Base-by-base conservation (phyloP, 2,888 invertebrate species). In the Catocala sponsa region DNA sequence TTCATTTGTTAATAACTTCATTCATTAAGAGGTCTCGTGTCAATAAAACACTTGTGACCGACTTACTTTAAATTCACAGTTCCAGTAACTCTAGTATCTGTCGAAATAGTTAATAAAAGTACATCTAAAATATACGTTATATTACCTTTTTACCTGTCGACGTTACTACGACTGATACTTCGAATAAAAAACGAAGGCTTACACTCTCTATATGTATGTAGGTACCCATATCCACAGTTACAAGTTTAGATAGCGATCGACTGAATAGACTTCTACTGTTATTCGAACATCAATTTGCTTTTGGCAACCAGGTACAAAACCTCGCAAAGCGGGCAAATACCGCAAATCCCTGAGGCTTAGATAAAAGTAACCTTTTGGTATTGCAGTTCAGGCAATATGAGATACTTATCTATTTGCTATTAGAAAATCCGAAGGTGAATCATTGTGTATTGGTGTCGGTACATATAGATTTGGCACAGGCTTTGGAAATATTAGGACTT, bases 241-340 rank as follows among this genome's bases (percentile, higher is more conserved):
- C 53, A 50, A 54, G 48, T 62, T 60, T 64, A 59, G 73, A 73
- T 75, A 72, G 48, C 63, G 58, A 75, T 65, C 66, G 48, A 50
- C 61, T 69, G 66, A 69, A 76, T 68, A 68, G 65, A 70, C 63
- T 68, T 54, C 55, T 63, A 60, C 55, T 58, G 53, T 57, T 62
- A 75, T 70, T 68, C 76, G 72, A 76, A 73, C 76, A 79, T 74
- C 78, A 78, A 74, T 79, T 76, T 79, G 64, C 69, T 73, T 74
- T 78, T 79, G 79, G 79, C 78, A 76, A 68, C 68, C 67, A 65
- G 68, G 63, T 67, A 73, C 65, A 42, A 47, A 59, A 68, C 65
- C 70, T 66, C 67, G 67, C 46, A 64, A 63, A 70, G 72, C 73
- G 66, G 69, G 69, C 73, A 73, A 74, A 73, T 66, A 74, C 70